Conservation (phyloP, 2,888 invertebrate genomes). For the Drosophila multiciliata region DNA sequence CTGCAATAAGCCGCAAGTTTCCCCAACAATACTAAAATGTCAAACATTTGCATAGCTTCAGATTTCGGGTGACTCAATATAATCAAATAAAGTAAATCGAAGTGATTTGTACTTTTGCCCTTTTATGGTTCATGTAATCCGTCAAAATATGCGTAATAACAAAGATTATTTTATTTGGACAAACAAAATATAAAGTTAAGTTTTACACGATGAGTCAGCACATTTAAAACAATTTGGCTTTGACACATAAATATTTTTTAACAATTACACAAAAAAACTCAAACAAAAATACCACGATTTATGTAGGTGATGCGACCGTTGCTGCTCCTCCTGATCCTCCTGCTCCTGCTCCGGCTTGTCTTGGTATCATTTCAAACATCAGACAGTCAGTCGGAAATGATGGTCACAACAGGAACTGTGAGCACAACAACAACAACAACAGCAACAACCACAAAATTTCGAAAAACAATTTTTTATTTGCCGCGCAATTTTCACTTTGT, state of each 20-base stretch:
- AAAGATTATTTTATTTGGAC: background rate
- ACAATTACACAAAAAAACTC: background rate
- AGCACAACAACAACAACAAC: conserved; percentile 15
- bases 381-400: conserved; percentile 61
- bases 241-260: background rate
- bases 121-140: background rate
- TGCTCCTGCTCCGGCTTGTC: conserved; percentile 42
- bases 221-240: background rate
- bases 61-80: background rate
- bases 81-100: background rate
- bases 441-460: conserved; percentile 60
- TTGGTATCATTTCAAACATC: conserved; percentile 65
- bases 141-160: background rate
- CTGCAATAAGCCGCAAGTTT: background rate
- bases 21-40: background rate
- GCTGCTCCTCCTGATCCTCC: conserved; percentile 1
- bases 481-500: conserved; percentile 64
- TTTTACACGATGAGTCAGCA: background rate
- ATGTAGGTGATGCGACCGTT: conserved; percentile 28
- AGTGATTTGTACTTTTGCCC: background rate
- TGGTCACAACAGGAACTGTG: conserved; percentile 52
- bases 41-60: background rate
- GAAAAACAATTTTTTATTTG: conserved; percentile 72
- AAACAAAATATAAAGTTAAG: background rate
- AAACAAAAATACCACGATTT: conserved; percentile 3